Conservation (phyloP, 1,140 invertebrate species). For the Bombus sylvicola region DNA sequence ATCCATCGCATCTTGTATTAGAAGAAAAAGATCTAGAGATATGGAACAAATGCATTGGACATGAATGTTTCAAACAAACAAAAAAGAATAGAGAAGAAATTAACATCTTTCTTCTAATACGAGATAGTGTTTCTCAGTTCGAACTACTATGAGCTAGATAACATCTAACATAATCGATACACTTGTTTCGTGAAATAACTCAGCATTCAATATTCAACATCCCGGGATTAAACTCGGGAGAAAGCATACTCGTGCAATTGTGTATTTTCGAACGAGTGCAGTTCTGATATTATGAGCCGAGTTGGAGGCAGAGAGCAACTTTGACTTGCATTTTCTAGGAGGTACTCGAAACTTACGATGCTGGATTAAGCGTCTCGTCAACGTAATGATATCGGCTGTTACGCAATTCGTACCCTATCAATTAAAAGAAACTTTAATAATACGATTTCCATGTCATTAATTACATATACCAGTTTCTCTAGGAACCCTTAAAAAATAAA, state of each 20-base stretch:
- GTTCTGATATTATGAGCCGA: slow-evolving; percentile 13
- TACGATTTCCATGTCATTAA: slow-evolving; percentile 5
- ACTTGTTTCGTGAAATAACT: slow-evolving; percentile 8
- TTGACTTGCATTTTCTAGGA: slow-evolving; percentile 40
- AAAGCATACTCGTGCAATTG: background rate
- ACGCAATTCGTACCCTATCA: background rate
- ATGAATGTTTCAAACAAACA: background rate
- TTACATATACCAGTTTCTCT: background rate
- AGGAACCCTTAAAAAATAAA: background rate
- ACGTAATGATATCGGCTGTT: slow-evolving; percentile 12
- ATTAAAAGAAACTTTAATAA: slow-evolving; percentile 18
- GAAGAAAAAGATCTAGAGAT: slow-evolving; percentile 44
- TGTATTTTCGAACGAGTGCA: slow-evolving; percentile 16
- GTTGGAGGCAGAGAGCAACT: slow-evolving; percentile 38
- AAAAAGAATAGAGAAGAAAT: background rate
- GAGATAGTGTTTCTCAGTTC: slow-evolving; percentile 26
- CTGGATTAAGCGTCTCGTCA: slow-evolving; percentile 55
- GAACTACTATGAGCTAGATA: slow-evolving; percentile 79
- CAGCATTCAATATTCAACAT: background rate
- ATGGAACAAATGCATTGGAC: background rate
- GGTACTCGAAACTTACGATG: slow-evolving; percentile 46
- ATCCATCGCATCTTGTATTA: slow-evolving; percentile 65
- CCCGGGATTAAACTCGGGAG: background rate
- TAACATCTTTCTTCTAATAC: slow-evolving; percentile 44
- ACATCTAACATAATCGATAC: slow-evolving; percentile 70